Conservation (phyloP, 2,113 vertebrate genomes). For the Bungarus multicinctus region DNA sequence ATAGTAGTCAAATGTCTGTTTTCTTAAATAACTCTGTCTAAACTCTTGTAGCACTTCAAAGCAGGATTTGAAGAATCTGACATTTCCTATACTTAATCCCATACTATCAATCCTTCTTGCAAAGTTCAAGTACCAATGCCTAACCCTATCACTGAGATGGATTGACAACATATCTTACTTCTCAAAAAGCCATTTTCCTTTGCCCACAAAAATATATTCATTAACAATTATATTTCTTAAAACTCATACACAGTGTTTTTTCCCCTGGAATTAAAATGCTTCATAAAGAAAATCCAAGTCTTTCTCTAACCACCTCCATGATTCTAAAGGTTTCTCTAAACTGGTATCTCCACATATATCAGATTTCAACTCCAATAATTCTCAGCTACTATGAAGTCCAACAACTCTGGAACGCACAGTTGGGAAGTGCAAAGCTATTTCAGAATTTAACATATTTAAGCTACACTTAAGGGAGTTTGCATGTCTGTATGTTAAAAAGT, state of each 20-base stretch:
- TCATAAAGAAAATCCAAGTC: neutral
- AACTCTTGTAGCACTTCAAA: neutral
- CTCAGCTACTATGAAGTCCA: neutral
- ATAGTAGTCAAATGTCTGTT: neutral
- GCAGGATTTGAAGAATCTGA: neutral
- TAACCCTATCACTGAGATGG: neutral
- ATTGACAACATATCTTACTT: neutral
- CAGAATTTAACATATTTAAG: too few relatives aligned
- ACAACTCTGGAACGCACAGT: neutral
- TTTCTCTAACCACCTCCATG: neutral
- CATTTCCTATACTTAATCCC: neutral
- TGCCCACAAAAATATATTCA: neutral
- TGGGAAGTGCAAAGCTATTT: neutral
- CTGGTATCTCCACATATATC: neutral
- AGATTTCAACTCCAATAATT: neutral
- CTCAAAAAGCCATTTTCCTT: neutral
- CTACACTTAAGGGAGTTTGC: neutral
- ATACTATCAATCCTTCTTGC: neutral
- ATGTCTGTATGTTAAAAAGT: neutral
- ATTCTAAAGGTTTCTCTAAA: neutral
- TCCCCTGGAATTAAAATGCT: neutral
- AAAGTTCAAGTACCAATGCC: neutral
- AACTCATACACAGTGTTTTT: neutral
- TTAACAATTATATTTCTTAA: neutral
- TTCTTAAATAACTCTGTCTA: neutral